Percentiles rank a stretch among this genome's conserved stretches.
phyloP scores from a whole-genome alignment of 2,888 invertebrate species.

The Orchestes rusci region DNA sequence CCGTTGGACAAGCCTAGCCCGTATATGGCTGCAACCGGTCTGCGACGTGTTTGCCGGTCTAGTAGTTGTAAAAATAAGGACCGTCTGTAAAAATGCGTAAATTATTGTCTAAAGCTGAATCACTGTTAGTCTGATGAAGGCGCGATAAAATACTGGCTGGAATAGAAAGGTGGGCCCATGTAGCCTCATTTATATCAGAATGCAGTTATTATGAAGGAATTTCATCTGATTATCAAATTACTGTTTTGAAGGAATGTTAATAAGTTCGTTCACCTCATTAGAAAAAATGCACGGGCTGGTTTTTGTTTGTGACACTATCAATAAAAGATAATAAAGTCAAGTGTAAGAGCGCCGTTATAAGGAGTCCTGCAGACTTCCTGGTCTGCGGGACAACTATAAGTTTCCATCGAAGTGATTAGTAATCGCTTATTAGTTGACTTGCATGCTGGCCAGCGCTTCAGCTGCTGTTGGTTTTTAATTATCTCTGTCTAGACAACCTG shows the following conservation, averaged over 20 bases:
- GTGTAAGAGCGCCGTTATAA: too few species aligned
- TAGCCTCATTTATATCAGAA: too few species aligned
- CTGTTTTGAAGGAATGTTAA: too few species aligned
- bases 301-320: too few species aligned
- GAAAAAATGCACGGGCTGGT: too few species aligned
- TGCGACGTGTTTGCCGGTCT: constrained; percentile 20
- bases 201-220: too few species aligned
- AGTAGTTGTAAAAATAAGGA: constrained; percentile 16
- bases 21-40: constrained; percentile 17
- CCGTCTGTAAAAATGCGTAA: constrained; percentile 23
- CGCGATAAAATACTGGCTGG: too few species aligned
- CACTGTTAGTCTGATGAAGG: too few species aligned
- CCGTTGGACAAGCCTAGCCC: constrained; percentile 17
- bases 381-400: constrained; percentile 19
- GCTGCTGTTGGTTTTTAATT: constrained; percentile 29
- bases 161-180: too few species aligned
- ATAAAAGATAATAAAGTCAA: too few species aligned
- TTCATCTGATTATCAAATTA: too few species aligned
- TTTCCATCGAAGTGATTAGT: constrained; percentile 27
- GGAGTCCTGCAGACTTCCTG: constrained; percentile 24
- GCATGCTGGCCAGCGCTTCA: constrained; percentile 11
- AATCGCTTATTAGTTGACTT: constrained; percentile 27
- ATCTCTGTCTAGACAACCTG: constrained; percentile 32
- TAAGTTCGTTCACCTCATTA: too few species aligned
- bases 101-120: constrained; percentile 23